Percentiles rank a stretch among this genome's conserved stretches.
These are phyloP conservation scores for Xenopus tropicalis DNA, from an alignment of 2,113 vertebrate species.

Conservation along the genomic window DNA sequence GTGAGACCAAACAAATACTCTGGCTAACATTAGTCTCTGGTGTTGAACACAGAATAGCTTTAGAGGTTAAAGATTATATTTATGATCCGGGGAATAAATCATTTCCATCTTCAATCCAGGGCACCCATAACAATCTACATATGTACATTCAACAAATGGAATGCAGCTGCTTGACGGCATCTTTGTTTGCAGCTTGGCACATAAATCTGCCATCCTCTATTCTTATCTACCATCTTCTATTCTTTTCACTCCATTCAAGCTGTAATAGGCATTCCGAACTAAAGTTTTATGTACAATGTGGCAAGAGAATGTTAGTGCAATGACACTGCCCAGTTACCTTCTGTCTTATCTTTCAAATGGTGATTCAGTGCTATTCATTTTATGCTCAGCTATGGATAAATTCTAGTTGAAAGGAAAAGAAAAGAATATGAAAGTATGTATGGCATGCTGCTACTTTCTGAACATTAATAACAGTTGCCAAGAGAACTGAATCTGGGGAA, in stretches of 20 bases:
- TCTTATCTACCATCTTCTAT: conserved; percentile 1
- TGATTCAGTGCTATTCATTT: too few species aligned
- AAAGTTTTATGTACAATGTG: neutral
- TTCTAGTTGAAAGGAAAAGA: too few species aligned
- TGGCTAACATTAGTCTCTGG: conserved; percentile 15
- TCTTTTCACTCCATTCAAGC: neutral
- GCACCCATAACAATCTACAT: conserved; percentile 37
- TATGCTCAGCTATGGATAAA: too few species aligned
- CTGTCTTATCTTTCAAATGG: too few species aligned
- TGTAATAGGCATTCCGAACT: neutral
- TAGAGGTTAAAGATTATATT: conserved; percentile 27
- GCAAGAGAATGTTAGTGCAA: too few species aligned
- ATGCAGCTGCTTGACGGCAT: conserved; percentile 28
- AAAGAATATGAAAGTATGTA: too few species aligned
- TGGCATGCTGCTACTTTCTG: too few species aligned
- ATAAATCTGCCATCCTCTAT: conserved; percentile 4
- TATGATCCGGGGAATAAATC: conserved; percentile 32
- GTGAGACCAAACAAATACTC: conserved; percentile 14
- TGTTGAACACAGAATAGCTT: conserved; percentile 25
- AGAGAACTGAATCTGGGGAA: too few species aligned
- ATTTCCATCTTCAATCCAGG: conserved; percentile 22
- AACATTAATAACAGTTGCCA: too few species aligned
- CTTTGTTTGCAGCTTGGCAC: conserved; percentile 10
- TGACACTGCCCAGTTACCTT: too few species aligned
- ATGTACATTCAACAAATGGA: conserved; percentile 31